Conservation (phyloP, 2,888 invertebrate genomes). For the Stenurella melanura region DNA sequence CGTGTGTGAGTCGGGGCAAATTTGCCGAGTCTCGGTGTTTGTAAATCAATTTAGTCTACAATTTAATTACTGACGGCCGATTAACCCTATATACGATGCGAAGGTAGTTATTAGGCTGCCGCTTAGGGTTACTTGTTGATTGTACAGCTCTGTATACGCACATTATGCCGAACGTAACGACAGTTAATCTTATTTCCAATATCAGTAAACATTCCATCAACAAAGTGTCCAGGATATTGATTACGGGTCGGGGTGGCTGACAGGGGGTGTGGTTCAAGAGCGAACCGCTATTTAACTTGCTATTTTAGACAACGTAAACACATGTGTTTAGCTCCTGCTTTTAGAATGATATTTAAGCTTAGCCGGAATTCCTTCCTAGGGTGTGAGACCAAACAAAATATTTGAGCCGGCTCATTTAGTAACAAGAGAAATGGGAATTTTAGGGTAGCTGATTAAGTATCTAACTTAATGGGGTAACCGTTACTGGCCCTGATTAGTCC, state of each 20-base stretch:
- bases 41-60: not conserved
- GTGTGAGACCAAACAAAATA: not conserved
- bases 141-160: not conserved
- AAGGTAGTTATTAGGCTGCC: constrained; percentile 1
- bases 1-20: too few species aligned
- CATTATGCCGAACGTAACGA: not conserved
- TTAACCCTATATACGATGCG: not conserved
- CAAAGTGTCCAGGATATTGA: constrained; percentile 11
- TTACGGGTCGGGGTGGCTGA: constrained; percentile 1
- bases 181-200: constrained; percentile 14
- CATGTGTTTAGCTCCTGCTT: not conserved
- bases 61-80: not conserved
- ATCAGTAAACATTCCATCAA: constrained; percentile 4
- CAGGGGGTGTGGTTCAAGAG: not conserved
- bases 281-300: not conserved
- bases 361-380: not conserved
- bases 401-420: not conserved
- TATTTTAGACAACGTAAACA: not conserved
- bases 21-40: too few species aligned
- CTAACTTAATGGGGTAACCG: not conserved
- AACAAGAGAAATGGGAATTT: not conserved
- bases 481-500: too few species aligned
- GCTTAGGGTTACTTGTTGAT: constrained; percentile 16
- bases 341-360: not conserved
- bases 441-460: not conserved